Percentiles rank a stretch among this genome's conserved stretches.
Evolutionary conservation across 2,888 invertebrate genomes (phyloP).

Genomic region (Pegoplata infirma): DNA sequence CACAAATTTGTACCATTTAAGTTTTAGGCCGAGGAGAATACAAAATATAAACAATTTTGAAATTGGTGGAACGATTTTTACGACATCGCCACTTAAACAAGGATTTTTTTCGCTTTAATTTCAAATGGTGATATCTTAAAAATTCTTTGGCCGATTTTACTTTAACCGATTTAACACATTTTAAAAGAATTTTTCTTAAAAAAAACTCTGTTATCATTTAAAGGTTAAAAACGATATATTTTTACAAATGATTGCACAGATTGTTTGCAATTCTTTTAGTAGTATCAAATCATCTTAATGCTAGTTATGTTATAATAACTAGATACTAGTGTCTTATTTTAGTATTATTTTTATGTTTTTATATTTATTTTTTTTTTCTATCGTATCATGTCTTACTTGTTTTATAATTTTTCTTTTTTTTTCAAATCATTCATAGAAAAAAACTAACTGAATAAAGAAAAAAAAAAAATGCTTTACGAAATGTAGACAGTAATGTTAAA

Average conservation of each 20-base stretch:
- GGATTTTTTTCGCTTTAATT: too few relatives aligned
- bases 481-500: conserved; percentile 43
- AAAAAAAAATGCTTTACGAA: conserved; percentile 9
- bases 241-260: conserved; percentile 54
- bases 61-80: too few relatives aligned
- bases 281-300: conserved; percentile 43
- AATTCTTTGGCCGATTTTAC: too few relatives aligned
- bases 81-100: too few relatives aligned
- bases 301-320: conserved; percentile 45
- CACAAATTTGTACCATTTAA: too few relatives aligned
- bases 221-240: not conserved
- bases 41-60: too few relatives aligned
- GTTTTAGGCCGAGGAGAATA: too few relatives aligned
- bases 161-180: too few relatives aligned
- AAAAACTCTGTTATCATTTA: not conserved
- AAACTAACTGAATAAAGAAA: not conserved
- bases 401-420: not conserved
- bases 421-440: conserved; percentile 47
- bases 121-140: too few relatives aligned
- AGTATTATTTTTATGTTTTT: not conserved
- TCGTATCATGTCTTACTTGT: conserved; percentile 10
- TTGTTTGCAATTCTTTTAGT: conserved; percentile 38
- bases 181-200: too few relatives aligned
- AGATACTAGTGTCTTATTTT: not conserved
- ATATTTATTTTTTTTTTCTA: not conserved